A percentile compares a stretch with the other conserved stretches of the same genome.
Conservation (phyloP, 2,113 vertebrate genomes). For the Sapayoa aenigma region DNA sequence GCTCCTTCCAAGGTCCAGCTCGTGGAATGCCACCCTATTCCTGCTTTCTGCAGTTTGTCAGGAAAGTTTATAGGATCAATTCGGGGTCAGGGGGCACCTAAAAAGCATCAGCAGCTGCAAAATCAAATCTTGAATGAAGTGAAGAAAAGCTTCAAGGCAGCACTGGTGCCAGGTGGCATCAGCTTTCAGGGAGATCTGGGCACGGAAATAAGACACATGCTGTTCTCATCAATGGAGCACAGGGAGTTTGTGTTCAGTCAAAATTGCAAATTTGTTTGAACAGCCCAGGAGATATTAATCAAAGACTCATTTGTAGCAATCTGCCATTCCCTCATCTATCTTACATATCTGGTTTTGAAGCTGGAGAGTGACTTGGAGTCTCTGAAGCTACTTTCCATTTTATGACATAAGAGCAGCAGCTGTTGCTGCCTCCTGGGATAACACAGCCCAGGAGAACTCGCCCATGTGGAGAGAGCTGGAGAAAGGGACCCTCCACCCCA, state of each 20-base stretch:
- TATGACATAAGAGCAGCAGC: background rate
- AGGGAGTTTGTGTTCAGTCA: background rate
- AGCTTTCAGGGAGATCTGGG: background rate
- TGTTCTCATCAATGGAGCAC: slow-evolving; percentile 31
- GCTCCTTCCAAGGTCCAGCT: background rate
- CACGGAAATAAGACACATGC: background rate
- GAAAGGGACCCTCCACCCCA: background rate
- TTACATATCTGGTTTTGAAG: background rate
- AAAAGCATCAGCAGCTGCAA: background rate
- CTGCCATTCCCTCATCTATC: background rate
- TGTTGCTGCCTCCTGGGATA: slow-evolving; percentile 1
- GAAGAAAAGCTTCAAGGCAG: background rate
- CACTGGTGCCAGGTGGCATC: slow-evolving; percentile 11
- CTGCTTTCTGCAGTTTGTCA: background rate
- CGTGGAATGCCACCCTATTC: background rate
- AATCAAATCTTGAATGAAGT: background rate
- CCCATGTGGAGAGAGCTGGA: background rate
- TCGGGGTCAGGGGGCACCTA: background rate
- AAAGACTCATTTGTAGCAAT: slow-evolving; percentile 7
- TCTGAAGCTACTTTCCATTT: background rate
- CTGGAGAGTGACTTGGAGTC: background rate
- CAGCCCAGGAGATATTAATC: background rate
- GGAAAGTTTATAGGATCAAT: background rate
- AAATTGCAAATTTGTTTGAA: background rate
- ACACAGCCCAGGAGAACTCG: background rate